phyloP scores from a whole-genome alignment of 53 echinoderm and acorn worm genomes.

The Crossaster papposus region DNA sequence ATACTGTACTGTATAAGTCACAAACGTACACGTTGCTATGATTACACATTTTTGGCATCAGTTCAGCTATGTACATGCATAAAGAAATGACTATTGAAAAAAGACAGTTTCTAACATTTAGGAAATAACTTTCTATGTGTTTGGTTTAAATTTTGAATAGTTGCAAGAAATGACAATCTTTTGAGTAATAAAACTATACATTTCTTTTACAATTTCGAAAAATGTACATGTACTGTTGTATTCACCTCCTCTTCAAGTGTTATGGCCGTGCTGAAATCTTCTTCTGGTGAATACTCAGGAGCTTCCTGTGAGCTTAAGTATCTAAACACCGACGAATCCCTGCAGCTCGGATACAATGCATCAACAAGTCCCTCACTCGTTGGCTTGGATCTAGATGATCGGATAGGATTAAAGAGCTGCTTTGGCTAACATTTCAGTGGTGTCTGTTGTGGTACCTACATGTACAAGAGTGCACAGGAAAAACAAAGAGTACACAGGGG shows the following conservation, averaged over 20 bases:
- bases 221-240: too few species aligned
- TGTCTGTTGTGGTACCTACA: background rate
- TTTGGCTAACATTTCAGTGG: background rate
- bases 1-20: too few species aligned
- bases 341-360: conserved; percentile 40
- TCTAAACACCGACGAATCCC: conserved; percentile 23
- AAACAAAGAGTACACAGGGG: background rate
- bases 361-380: conserved; percentile 18
- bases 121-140: too few species aligned
- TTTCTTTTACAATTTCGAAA: too few species aligned
- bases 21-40: too few species aligned
- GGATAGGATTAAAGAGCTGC: conserved; percentile 27
- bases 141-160: too few species aligned
- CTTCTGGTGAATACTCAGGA: conserved; percentile 6
- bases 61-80: too few species aligned
- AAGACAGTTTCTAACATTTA: too few species aligned
- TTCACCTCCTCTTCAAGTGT: conserved; percentile 2
- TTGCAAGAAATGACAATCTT: too few species aligned
- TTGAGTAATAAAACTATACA: too few species aligned
- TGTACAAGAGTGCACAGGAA: background rate
- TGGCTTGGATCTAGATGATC: background rate
- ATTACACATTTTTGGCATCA: too few species aligned
- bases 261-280: conserved; percentile 8
- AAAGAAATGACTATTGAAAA: too few species aligned
- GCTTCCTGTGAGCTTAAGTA: conserved; percentile 3